Percentiles rank a stretch among this genome's conserved stretches.
phyloP scores from a whole-genome alignment of 2,888 invertebrate genomes.

The Adineta ricciae region DNA sequence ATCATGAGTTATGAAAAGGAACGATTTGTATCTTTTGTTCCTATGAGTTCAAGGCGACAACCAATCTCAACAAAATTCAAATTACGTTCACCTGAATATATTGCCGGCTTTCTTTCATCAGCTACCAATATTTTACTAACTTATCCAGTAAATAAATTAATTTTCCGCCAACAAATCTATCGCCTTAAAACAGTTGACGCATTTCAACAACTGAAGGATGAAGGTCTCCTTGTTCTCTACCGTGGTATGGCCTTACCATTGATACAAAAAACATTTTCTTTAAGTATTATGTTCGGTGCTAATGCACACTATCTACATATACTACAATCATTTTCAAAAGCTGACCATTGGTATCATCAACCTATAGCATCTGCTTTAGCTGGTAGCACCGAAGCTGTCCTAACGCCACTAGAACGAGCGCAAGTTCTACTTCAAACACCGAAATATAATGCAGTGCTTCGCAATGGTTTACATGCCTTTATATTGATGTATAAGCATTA shows the following conservation, averaged over 20 bases:
- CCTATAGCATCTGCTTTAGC: constrained; percentile 55
- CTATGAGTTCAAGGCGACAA: background rate
- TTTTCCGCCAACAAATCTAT: constrained; percentile 77
- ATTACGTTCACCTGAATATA: constrained; percentile 60
- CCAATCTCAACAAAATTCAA: background rate
- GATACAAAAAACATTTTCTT: constrained; percentile 78
- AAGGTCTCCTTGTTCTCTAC: constrained; percentile 73
- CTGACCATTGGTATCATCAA: constrained; percentile 35
- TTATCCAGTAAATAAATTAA: constrained; percentile 87
- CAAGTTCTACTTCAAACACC: constrained; percentile 73
- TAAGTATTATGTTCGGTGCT: constrained; percentile 95
- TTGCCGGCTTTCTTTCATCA: constrained; percentile 88
- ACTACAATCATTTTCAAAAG: constrained; percentile 36
- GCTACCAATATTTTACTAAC: constrained; percentile 79
- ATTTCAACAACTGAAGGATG: constrained; percentile 63
- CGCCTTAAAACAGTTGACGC: constrained; percentile 41
- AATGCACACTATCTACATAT: constrained; percentile 55
- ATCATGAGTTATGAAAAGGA: background rate
- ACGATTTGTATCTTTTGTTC: background rate
- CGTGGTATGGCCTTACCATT: constrained; percentile 83
- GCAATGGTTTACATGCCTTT: constrained; percentile 74
- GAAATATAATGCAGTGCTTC: constrained; percentile 63
- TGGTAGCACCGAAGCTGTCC: constrained; percentile 70
- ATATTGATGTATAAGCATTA: constrained; percentile 56
- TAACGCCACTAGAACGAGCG: constrained; percentile 79